Conservation (phyloP, 2,888 invertebrate species). For the Portevinia maculata region DNA sequence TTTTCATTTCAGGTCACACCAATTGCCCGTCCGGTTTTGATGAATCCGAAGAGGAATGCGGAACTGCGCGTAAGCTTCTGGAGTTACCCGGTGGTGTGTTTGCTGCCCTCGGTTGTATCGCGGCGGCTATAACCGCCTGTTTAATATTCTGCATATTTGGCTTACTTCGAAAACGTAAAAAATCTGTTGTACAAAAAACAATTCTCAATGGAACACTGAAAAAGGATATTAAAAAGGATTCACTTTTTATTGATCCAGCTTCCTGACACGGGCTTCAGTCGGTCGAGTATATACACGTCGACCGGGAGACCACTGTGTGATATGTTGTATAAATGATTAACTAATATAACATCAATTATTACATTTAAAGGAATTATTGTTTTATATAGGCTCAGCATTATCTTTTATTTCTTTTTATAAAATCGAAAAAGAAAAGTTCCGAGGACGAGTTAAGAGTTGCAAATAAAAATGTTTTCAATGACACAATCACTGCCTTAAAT, state of each 20-base stretch:
- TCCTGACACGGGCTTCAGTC: conserved; percentile 96
- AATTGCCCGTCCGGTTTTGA: conserved; percentile 88
- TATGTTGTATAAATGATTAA: conserved; percentile 79
- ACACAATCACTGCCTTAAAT: conserved; percentile 81
- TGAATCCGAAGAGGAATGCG: conserved; percentile 88
- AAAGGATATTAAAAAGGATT: conserved; percentile 85
- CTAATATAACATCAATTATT: conserved; percentile 69
- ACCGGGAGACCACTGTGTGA: conserved; percentile 96
- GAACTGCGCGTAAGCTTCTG: conserved; percentile 84
- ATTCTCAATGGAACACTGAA: conserved; percentile 84
- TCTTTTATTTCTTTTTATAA: conserved; percentile 32
- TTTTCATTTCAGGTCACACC: conserved; percentile 80
- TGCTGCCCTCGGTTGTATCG: conserved; percentile 85
- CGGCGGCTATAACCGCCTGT: conserved; percentile 85
- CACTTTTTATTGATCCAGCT: conserved; percentile 83
- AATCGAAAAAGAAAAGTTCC: conserved; percentile 35
- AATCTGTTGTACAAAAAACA: conserved; percentile 84
- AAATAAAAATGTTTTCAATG: conserved; percentile 67
- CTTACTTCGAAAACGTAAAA: conserved; percentile 84
- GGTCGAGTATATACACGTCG: conserved; percentile 96
- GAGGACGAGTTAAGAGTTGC: conserved; percentile 68
- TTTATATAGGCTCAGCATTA: conserved; percentile 7
- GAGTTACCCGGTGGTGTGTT: conserved; percentile 84
- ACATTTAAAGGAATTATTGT: conserved; percentile 54
- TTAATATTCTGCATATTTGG: conserved; percentile 85